Evolutionary conservation across 2,797 vertebrate species (phyloP), one percentile per base, ranked within the genome.

Genomic region (Serranus cabrilla): DNA sequence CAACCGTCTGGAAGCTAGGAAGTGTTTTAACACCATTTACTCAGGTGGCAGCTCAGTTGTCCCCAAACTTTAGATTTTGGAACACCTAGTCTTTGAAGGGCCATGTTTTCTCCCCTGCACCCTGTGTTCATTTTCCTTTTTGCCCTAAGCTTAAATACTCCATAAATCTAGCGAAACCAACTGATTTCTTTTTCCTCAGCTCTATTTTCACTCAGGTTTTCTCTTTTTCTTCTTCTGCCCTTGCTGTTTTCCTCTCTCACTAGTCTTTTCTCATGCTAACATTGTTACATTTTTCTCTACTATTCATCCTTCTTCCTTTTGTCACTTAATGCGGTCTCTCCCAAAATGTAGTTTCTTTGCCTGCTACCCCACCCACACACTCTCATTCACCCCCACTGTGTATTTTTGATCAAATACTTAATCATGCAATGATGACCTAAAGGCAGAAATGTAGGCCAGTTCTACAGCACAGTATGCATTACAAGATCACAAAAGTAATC

Each of bases 1-100:
- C 65, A 72, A 57, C 21, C 18, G 14, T 51, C 59, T 72, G 56
- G 55, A 59, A 65, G 18, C 42, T 34, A 49, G 46, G 65, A 50
- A 54, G 42, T 76, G 16, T 78, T 88, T 74, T 57, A 81, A 78
- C 67, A 76, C 59, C 43, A 59, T 77, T 90, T 80, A 71, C 52
- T 57, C n/a, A 65, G 47, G 50, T 78, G 61, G 63, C 50, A 81
- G 52, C 52, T 67, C 51, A 64, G 18, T 57, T 74, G 46, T 77
- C 71, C 42, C 54, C 27, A 80, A 54, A 64, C 69, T 65, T 77
- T 42, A 64, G 25, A 21, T 81, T 60, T 61, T 23, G 47, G 56
- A 71, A 64, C 46, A 65, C 31, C 50, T 68, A 40, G 31, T 42
- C 27, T 82, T 80, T 80, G 13, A 65, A 66, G 37, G 37, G 17